A percentile compares a stretch with the other conserved stretches of the same genome.
phyloP scores from a whole-genome alignment of 1,140 invertebrate genomes.

The Brachionus paranguensis region DNA sequence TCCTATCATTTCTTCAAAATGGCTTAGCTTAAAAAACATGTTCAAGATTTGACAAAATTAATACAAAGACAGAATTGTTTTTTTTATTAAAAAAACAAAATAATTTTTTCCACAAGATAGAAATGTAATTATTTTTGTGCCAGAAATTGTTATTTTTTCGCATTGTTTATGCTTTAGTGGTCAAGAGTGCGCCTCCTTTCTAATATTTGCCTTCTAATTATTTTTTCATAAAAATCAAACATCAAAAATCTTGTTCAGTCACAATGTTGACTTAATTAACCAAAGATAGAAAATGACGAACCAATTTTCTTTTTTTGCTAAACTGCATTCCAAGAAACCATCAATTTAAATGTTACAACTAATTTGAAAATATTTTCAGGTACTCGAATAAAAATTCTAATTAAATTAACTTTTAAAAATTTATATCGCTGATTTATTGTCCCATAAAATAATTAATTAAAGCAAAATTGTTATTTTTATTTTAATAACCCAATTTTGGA shows the following conservation, averaged over 20 bases:
- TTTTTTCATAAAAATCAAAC: background rate
- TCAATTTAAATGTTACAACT: background rate
- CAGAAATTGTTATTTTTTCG: background rate
- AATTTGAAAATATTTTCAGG: background rate
- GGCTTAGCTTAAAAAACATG: background rate
- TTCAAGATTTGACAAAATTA: background rate
- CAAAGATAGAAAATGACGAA: background rate
- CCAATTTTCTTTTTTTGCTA: too few relatives aligned
- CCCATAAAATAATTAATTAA: slow-evolving; percentile 21
- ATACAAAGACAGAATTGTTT: background rate
- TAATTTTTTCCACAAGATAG: background rate
- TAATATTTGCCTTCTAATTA: background rate
- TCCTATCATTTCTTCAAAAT: background rate
- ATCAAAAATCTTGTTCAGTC: background rate
- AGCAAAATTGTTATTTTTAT: background rate
- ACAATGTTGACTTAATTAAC: background rate
- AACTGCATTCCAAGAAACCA: too few relatives aligned
- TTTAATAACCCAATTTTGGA: slow-evolving; percentile 20
- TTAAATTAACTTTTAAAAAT: background rate
- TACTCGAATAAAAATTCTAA: background rate
- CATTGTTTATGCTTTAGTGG: background rate
- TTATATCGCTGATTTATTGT: slow-evolving; percentile 16
- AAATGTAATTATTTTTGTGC: background rate
- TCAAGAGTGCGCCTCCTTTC: background rate
- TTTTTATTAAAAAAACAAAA: background rate